Percentiles rank a stretch among this genome's conserved stretches.
Evolutionary conservation across 2,113 vertebrate species (phyloP).

Genomic region (Cryptotis parvus): DNA sequence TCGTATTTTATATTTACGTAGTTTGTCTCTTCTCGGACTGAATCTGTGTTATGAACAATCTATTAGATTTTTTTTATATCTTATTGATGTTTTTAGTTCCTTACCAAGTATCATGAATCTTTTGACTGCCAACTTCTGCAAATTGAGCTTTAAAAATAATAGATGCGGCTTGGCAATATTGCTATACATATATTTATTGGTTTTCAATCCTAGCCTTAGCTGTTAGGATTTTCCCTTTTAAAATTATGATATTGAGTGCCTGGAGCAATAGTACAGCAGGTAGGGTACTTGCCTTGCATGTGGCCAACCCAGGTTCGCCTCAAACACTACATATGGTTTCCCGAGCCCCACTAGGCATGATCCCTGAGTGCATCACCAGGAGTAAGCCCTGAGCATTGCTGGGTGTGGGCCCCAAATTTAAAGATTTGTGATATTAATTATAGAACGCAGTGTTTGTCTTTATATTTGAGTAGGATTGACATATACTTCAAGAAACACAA

Average conservation of each 20-base stretch:
- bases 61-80: background rate
- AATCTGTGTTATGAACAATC: constrained; percentile 30
- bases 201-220: background rate
- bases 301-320: no score
- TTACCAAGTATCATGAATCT: background rate
- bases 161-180: no score
- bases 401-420: no score
- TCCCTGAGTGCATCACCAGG: no score
- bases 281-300: no score
- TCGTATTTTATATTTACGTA: background rate
- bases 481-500: background rate
- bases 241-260: no score
- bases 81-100: background rate
- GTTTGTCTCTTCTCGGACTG: background rate
- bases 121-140: background rate
- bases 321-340: no score
- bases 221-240: background rate
- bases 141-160: background rate
- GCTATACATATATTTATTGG: background rate
- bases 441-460: background rate
- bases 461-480: background rate
- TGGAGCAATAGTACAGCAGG: no score
- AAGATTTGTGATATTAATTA: background rate
- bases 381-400: no score
- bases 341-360: no score